Percentiles rank a stretch among this genome's conserved stretches.
Evolutionary conservation across 92 coral and sea anemone genomes (phyloP).

Genomic region (Desmophyllum pertusum): DNA sequence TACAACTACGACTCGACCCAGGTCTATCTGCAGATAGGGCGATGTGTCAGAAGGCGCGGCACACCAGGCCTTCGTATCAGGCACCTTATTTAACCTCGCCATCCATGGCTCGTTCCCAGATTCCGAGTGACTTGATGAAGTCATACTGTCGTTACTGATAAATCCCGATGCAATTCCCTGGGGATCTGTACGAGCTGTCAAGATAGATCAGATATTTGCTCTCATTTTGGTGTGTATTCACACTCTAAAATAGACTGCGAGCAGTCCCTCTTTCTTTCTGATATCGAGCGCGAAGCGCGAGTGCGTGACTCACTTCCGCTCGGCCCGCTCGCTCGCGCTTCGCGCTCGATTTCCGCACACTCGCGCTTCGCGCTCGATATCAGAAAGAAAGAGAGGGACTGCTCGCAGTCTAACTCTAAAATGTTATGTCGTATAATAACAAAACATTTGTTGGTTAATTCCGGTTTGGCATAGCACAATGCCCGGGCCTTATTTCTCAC

Average conservation of each 20-base stretch:
- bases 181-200: slow-evolving; percentile 37
- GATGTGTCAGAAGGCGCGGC: slow-evolving; percentile 31
- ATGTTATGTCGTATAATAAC: too few species aligned
- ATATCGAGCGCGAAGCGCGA: too few species aligned
- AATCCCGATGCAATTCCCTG: slow-evolving; percentile 47
- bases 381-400: too few species aligned
- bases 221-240: too few species aligned
- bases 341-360: too few species aligned
- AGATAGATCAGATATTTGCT: background rate
- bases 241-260: too few species aligned
- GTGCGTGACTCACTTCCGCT: too few species aligned
- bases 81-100: slow-evolving; percentile 32
- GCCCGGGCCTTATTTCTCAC: background rate
- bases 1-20: slow-evolving; percentile 46
- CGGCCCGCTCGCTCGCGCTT: too few species aligned
- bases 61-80: slow-evolving; percentile 57
- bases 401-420: too few species aligned
- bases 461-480: background rate
- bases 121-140: slow-evolving; percentile 48
- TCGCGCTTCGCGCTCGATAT: too few species aligned
- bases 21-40: slow-evolving; percentile 50
- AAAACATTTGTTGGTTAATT: background rate
- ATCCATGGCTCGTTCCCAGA: slow-evolving; percentile 57
- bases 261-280: too few species aligned
- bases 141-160: slow-evolving; percentile 41